Percentiles rank a stretch among this genome's conserved stretches.
phyloP scores from a whole-genome alignment of 2,888 invertebrate species.

The Autographa gamma region DNA sequence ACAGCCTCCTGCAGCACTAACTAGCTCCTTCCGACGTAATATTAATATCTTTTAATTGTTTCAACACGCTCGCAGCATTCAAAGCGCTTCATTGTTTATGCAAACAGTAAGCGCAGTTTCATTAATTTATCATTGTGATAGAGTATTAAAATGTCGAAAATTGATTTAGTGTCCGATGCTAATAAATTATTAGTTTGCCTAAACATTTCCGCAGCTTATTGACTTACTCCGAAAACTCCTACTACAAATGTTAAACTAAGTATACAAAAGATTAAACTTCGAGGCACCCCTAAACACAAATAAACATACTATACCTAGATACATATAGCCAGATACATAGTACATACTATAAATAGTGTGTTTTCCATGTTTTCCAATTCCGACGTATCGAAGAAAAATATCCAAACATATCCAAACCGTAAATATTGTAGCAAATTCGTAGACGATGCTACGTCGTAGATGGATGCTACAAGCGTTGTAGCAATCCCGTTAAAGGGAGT shows the following conservation, averaged over 20 bases:
- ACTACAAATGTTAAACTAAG: no score
- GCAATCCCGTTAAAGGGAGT: constrained; percentile 50
- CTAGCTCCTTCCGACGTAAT: not conserved
- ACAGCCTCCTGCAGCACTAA: no score
- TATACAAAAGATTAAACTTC: not conserved
- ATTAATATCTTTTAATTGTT: not conserved
- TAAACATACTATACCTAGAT: not conserved
- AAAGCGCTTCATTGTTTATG: not conserved
- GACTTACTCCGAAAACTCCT: not conserved
- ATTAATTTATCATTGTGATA: not conserved
- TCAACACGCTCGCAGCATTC: not conserved
- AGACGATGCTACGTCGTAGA: constrained; percentile 51
- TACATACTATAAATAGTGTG: not conserved
- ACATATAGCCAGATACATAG: not conserved
- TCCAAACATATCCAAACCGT: constrained; percentile 40
- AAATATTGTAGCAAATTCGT: constrained; percentile 47
- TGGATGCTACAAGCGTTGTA: constrained; percentile 39
- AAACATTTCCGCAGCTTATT: not conserved
- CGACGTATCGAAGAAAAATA: constrained; percentile 7
- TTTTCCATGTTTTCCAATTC: not conserved
- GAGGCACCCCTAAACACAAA: not conserved
- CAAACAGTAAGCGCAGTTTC: not conserved
- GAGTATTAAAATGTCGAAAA: not conserved
- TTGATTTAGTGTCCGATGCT: not conserved
- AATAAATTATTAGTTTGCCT: constrained; percentile 1